Evolutionary conservation across 1,140 invertebrate species (phyloP), one percentile per base, ranked within the genome.

Genomic region (Halesus radiatus): DNA sequence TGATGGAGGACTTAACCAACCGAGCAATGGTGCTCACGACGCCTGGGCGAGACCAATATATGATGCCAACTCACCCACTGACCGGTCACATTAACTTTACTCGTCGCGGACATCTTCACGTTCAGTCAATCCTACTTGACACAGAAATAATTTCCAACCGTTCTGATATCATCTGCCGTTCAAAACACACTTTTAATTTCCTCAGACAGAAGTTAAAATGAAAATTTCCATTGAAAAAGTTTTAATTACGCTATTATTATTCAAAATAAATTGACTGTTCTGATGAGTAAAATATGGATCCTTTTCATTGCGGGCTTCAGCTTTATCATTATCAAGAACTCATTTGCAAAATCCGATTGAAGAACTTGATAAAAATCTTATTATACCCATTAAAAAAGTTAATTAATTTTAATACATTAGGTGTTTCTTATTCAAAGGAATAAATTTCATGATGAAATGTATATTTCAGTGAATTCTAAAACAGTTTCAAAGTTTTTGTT

Each of bases 221-320:
- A 66, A 66, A 66, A 15, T 66, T 32, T 22, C 18, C 13, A 22
- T 22, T 66, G 29, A 32, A 66, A 66, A 66, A 66, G 62, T 66
- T 66, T 66, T 66, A 66, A 66, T 66, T 66, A 16, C 13, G 23
- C 62, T 29, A 66, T 32, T 66, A 66, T n/a, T 60, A 32, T 66
- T 29, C 23, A 29, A 26, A 66, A 66, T 66, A 66, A 66, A 66
- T 66, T 66, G 62, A 29, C 23, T 60, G 56, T 13, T 60, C 56
- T 60, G 56, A 60, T 60, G 16, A 60, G 23, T 60, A 7, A 23
- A 23, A 60, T 60, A 60, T 60, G 20, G 8, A 60, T 60, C 22
- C 56, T 60, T 60, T 23, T 13, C 56, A 60, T 7, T 22, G 56
- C 8, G 18, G 56, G 23, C 18, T 20, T 22, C 18, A 8, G 56